Conservation (phyloP, 2,888 invertebrate genomes). For the Tineola bisselliella region DNA sequence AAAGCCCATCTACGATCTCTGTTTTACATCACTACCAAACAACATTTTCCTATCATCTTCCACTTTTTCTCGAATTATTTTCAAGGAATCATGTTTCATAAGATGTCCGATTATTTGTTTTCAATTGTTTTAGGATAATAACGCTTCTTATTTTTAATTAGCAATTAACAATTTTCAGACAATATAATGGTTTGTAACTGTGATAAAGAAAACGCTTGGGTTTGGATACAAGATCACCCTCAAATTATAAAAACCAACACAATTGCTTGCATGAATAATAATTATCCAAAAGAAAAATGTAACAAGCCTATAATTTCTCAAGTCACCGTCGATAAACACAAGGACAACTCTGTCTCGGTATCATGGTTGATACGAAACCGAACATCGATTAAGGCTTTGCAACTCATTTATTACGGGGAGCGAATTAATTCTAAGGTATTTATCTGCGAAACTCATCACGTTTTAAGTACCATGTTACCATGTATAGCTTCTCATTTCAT, state of each 20-base stretch:
- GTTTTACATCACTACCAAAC: too few relatives aligned
- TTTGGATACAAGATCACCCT: slow-evolving; percentile 90
- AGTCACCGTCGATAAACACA: slow-evolving; percentile 85
- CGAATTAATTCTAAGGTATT: slow-evolving; percentile 34
- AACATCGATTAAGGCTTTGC: slow-evolving; percentile 83
- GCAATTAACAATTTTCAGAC: slow-evolving; percentile 61
- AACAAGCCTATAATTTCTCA: slow-evolving; percentile 81
- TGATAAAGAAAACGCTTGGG: slow-evolving; percentile 90
- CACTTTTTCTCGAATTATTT: too few relatives aligned
- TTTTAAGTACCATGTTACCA: too few relatives aligned
- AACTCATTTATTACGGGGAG: slow-evolving; percentile 79
- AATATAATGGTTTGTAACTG: slow-evolving; percentile 91
- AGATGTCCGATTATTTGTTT: too few relatives aligned
- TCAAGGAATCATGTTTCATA: too few relatives aligned
- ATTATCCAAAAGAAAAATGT: slow-evolving; percentile 56
- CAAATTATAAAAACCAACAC: slow-evolving; percentile 47
- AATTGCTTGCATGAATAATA: slow-evolving; percentile 45
- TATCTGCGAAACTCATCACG: not conserved
- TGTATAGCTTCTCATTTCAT: too few relatives aligned
- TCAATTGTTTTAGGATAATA: too few relatives aligned
- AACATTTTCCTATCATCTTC: too few relatives aligned
- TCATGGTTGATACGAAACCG: slow-evolving; percentile 92
- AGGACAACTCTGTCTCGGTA: slow-evolving; percentile 84
- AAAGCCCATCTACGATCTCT: too few relatives aligned
- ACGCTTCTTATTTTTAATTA: not conserved